Conservation (phyloP, 2,888 invertebrate species). For the Stegophylla sp. region DNA sequence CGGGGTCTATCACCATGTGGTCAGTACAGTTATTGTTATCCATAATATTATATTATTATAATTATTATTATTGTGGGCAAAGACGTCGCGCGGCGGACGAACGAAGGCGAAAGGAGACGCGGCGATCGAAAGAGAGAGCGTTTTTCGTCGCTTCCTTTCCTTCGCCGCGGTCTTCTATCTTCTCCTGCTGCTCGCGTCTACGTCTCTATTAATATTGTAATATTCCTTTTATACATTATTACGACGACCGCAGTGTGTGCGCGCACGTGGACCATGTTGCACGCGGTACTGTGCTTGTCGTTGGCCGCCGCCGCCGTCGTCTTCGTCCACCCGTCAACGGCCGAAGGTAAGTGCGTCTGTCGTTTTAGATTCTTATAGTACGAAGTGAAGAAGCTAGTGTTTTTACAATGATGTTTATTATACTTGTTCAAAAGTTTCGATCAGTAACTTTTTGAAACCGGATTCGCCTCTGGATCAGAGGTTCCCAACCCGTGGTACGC, state of each 20-base stretch:
- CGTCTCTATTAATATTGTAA: background rate
- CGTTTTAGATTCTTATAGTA: too few species aligned
- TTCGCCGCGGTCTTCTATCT: background rate
- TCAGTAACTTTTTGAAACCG: too few species aligned
- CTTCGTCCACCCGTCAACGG: background rate
- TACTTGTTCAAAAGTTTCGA: too few species aligned
- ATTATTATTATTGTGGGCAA: too few species aligned
- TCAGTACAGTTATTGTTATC: too few species aligned
- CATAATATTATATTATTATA: too few species aligned
- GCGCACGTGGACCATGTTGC: conserved; percentile 49
- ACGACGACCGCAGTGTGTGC: conserved; percentile 31
- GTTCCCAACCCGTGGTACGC: too few species aligned
- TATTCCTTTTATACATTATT: too few species aligned
- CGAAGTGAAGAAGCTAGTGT: too few species aligned
- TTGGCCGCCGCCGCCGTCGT: conserved; percentile 15
- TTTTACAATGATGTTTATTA: too few species aligned
- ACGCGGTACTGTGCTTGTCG: conserved; percentile 39
- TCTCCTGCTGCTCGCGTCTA: conserved; percentile 6
- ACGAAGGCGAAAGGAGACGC: conserved; percentile 29
- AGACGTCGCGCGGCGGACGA: background rate
- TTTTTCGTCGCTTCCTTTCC: background rate
- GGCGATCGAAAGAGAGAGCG: conserved; percentile 25
- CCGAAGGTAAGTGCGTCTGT: conserved; percentile 21
- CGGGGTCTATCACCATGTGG: too few species aligned
- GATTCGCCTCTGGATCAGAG: too few species aligned